Evolutionary conservation across 2,113 vertebrate genomes (phyloP), one percentile per base, ranked within the genome.

Genomic region (Lasiurus borealis): DNA sequence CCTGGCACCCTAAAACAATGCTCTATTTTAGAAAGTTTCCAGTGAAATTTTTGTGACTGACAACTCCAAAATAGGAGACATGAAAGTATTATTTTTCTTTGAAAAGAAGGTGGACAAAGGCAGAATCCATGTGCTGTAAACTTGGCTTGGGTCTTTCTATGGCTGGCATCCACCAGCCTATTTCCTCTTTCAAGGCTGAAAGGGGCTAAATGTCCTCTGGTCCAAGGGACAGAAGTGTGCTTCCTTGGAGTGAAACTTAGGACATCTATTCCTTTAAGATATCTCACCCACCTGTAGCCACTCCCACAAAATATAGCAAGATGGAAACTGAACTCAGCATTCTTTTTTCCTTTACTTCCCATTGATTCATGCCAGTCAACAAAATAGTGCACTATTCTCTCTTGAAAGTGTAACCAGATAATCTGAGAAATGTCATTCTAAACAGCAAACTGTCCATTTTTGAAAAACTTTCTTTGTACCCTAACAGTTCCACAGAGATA

Each of bases 371-470:
- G 14, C 25, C 71, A 78, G 34, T 11, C 69, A 78, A 50, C 29
- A 69, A 40, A 85, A 36, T 16, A 62, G 54, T 1, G 1, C 10
- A 80, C 23, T 66, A 15, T 73, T 75, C 13, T 66, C 6, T 36
- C 85, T 68, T 71, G 57, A 78, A 88, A 88, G 34, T 85, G 23
- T 62, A 91, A 44, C 13, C 62, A 15, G 90, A 93, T 44, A 66
- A 57, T 48, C 34, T 78, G 31, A 88, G 77, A 90, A 82, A 86
- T 86, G 9, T 75, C 68, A 44, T 25, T 85, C 16, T 76, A 59
- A 83, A 80, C 44, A 84, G 29, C 57, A 85, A 44, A 46, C 77
- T 90, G 50, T 29, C 13, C 62, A 64, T 52, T 88, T 34, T 59
- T 59, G 71, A 40, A 76, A 91, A 80, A 16, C 50, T 46, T 46